Evolutionary conservation across 1,140 invertebrate species (phyloP).

Genomic region (Saccostrea cuccullata): DNA sequence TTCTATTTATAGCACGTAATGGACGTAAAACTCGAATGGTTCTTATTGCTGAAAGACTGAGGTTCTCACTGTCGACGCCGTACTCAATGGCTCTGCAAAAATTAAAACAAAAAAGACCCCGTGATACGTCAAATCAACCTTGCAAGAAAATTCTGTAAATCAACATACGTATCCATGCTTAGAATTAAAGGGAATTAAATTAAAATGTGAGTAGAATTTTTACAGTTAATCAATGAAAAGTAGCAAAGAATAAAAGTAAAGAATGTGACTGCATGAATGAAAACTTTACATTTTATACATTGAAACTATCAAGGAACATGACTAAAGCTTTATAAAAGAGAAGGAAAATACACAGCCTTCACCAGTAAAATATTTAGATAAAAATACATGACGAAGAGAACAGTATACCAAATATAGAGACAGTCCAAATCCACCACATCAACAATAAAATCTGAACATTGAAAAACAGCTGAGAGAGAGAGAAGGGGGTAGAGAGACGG

Average conservation of each 20-base stretch:
- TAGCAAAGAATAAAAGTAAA: background rate
- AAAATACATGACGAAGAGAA: background rate
- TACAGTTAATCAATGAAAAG: background rate
- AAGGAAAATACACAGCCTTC: background rate
- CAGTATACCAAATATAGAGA: background rate
- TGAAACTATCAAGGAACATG: background rate
- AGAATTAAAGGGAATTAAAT: background rate
- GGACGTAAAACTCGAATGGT: conserved; percentile 98
- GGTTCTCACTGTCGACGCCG: conserved; percentile 95
- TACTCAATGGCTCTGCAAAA: conserved; percentile 93
- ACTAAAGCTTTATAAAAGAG: background rate
- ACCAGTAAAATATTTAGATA: background rate
- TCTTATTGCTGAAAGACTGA: conserved; percentile 98
- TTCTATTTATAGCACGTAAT: conserved; percentile 98
- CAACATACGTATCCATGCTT: background rate
- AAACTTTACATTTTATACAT: conserved; percentile 1
- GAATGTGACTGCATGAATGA: conserved; percentile 15
- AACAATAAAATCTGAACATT: background rate
- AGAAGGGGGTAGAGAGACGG: background rate
- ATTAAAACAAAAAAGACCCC: background rate
- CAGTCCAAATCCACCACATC: background rate
- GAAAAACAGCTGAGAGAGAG: background rate
- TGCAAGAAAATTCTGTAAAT: background rate
- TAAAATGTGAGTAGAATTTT: background rate
- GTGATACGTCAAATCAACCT: background rate